A percentile compares a stretch with the other conserved stretches of the same genome.
phyloP scores from a whole-genome alignment of 2,113 vertebrate species.

The Pteruthius melanotis region DNA sequence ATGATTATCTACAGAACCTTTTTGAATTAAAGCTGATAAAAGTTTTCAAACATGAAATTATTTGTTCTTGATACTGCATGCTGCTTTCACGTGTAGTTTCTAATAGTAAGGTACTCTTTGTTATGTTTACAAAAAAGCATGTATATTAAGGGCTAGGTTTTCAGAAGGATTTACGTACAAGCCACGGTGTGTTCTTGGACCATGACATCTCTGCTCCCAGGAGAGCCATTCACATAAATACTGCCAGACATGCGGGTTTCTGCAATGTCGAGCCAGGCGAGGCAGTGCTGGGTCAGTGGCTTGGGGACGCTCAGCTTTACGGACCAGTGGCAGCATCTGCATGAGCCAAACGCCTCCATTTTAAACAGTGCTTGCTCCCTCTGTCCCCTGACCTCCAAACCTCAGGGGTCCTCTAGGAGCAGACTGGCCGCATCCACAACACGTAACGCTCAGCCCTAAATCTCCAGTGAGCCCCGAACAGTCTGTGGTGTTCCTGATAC shows the following conservation, averaged over 20 bases:
- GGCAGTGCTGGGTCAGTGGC: neutral
- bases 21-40: neutral
- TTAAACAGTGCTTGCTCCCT: neutral
- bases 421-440: neutral
- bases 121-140: neutral
- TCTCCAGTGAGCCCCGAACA: neutral
- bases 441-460: neutral
- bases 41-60: neutral
- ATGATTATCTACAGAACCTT: neutral
- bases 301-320: neutral
- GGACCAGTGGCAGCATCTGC: neutral
- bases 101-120: neutral
- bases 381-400: neutral
- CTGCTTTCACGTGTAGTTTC: neutral
- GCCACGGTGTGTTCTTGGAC: neutral
- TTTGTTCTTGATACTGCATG: neutral
- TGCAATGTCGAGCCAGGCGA: accelerated
- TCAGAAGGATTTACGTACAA: neutral
- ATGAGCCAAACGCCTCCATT: neutral
- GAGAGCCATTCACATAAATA: neutral
- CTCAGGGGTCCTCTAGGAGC: neutral
- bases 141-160: neutral
- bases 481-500: neutral
- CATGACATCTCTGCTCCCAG: accelerated
- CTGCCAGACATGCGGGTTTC: neutral